These are phyloP conservation scores for Camarhynchus parvulus DNA, from an alignment of 2,113 vertebrate genomes.

Conservation along the genomic window DNA sequence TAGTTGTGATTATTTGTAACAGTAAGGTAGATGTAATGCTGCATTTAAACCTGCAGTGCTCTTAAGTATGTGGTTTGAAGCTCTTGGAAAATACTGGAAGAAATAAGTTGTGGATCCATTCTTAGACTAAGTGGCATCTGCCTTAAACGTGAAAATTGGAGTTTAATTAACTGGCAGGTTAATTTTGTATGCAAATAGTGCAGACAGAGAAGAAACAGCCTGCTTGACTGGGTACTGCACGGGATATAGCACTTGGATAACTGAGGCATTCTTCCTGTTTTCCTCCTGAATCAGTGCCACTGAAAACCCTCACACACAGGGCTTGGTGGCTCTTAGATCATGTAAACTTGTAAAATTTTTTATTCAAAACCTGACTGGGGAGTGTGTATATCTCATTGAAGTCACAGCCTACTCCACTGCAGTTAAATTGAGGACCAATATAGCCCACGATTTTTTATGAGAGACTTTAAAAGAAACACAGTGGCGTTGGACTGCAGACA, in stretches of 20 bases:
- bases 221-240: not conserved
- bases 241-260: not conserved
- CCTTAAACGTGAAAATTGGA: not conserved
- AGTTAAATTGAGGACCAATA: not conserved
- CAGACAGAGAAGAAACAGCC: not conserved
- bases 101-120: not conserved
- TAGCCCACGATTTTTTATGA: not conserved
- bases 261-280: not conserved
- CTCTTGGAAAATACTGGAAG: not conserved
- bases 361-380: not conserved
- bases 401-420: not conserved
- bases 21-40: not conserved
- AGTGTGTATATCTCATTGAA: not conserved
- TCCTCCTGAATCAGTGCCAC: not conserved
- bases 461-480: not conserved
- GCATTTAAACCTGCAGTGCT: not conserved
- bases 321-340: not conserved
- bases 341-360: not conserved
- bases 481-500: fast-evolving
- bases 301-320: not conserved
- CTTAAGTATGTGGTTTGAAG: not conserved
- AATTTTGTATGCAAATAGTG: not conserved
- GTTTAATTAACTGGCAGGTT: constrained; percentile 25
- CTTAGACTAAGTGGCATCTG: not conserved
- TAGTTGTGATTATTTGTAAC: not conserved